Percentiles rank a stretch among this genome's conserved stretches.
These are phyloP conservation scores for Watsonalla binaria DNA, from an alignment of 2,888 invertebrate genomes.

Conservation along the genomic window DNA sequence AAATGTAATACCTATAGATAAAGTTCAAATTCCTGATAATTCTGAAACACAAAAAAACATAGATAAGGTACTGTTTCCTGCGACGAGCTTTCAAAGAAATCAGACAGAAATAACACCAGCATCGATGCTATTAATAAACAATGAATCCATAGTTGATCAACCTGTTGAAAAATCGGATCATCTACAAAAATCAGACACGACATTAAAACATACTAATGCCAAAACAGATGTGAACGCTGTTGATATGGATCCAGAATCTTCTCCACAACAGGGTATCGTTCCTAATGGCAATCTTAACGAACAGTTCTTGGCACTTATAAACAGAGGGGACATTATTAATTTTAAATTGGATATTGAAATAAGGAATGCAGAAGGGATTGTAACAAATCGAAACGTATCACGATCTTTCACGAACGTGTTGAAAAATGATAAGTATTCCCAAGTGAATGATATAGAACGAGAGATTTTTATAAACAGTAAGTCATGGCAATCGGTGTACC, in stretches of 20 bases:
- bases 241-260: background rate
- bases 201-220: background rate
- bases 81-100: background rate
- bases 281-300: conserved; percentile 10
- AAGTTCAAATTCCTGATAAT: background rate
- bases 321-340: conserved; percentile 38
- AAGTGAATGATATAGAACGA: conserved; percentile 27
- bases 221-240: background rate
- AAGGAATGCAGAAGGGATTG: conserved; percentile 19
- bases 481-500: conserved; percentile 19
- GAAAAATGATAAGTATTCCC: conserved; percentile 32
- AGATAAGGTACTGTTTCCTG: conserved; percentile 1
- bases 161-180: background rate
- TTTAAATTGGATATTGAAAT: conserved; percentile 49
- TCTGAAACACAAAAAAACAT: conserved; percentile 1
- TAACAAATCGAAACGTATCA: conserved; percentile 1
- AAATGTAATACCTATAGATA: too few species aligned
- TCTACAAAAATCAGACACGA: background rate
- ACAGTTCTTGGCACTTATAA: conserved; percentile 25
- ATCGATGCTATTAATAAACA: background rate
- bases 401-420: conserved; percentile 16
- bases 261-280: background rate
- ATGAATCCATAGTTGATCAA: background rate
- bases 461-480: conserved; percentile 19
- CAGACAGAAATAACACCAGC: background rate